Percentiles rank a stretch among this genome's conserved stretches.
Conservation (phyloP, 2,113 vertebrate species). For the Rhombomys opimus region DNA sequence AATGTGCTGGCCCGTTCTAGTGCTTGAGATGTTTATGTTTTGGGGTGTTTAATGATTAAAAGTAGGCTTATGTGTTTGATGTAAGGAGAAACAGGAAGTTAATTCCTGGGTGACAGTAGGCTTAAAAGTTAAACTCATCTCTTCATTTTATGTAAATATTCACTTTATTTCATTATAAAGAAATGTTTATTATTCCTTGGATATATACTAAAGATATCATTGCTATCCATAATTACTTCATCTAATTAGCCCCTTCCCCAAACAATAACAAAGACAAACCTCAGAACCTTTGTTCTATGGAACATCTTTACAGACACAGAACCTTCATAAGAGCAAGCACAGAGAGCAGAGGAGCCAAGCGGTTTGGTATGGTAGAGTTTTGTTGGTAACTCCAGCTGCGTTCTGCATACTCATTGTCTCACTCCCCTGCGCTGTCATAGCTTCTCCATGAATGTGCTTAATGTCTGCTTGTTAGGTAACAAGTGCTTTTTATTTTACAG, state of each 20-base stretch:
- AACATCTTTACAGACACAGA: background rate
- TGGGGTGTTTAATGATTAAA: constrained; percentile 3
- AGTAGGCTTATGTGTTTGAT: constrained; percentile 33
- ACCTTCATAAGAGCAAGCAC: background rate
- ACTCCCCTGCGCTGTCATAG: background rate
- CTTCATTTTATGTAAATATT: background rate
- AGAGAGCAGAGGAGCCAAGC: background rate
- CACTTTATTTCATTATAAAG: constrained; percentile 50
- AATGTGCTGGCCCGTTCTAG: no score
- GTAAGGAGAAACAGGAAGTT: background rate
- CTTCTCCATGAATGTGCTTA: constrained; percentile 23
- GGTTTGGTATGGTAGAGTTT: background rate
- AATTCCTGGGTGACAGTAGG: background rate
- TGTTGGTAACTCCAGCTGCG: background rate
- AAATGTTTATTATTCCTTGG: constrained; percentile 26
- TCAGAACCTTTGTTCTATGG: background rate
- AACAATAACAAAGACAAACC: background rate
- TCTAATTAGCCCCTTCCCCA: background rate
- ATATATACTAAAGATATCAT: background rate
- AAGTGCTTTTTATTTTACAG: constrained; percentile 85
- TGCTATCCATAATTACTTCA: constrained; percentile 34
- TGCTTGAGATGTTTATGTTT: background rate
- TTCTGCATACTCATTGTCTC: background rate
- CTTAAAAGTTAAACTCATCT: background rate
- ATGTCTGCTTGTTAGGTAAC: constrained; percentile 30